A percentile compares a stretch with the other conserved stretches of the same genome.
Evolutionary conservation across 2,113 vertebrate genomes (phyloP).

Genomic region (Lepisosteus oculatus): DNA sequence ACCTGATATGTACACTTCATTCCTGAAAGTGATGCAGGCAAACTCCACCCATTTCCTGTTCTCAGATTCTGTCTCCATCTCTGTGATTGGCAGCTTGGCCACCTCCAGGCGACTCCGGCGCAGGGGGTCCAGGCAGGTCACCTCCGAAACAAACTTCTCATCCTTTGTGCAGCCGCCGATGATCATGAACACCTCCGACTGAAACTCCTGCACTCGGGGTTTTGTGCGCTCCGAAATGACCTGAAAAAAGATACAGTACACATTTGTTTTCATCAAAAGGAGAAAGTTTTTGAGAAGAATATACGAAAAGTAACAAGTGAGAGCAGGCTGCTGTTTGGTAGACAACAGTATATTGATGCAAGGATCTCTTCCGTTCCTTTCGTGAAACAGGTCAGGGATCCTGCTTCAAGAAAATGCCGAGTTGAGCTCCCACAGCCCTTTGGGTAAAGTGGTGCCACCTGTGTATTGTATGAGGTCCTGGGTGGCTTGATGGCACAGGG

Average conservation of each 20-base stretch:
- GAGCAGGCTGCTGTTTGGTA: no score
- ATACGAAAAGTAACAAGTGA: no score
- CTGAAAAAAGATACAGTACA: slow-evolving; percentile 52
- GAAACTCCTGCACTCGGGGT: slow-evolving; percentile 84
- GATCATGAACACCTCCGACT: slow-evolving; percentile 96
- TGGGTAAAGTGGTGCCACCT: no score
- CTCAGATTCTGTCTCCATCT: slow-evolving; percentile 80
- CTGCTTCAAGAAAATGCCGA: no score
- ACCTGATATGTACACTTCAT: slow-evolving; percentile 98
- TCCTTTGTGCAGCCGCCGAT: slow-evolving; percentile 95
- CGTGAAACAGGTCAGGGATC: no score
- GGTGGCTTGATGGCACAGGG: no score
- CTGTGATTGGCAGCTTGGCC: slow-evolving; percentile 83
- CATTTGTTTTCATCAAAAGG: not conserved
- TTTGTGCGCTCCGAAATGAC: slow-evolving; percentile 94
- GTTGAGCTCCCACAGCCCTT: no score
- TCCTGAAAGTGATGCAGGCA: slow-evolving; percentile 88
- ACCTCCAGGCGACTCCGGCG: slow-evolving; percentile 95
- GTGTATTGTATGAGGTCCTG: no score
- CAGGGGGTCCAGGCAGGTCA: slow-evolving; percentile 92
- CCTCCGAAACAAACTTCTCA: slow-evolving; percentile 90
- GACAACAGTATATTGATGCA: no score
- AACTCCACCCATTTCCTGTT: slow-evolving; percentile 97
- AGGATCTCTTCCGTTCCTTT: no score
- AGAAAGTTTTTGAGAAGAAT: no score